phyloP scores from a whole-genome alignment of 1,140 invertebrate species.

The Sweltsa coloradensis region DNA sequence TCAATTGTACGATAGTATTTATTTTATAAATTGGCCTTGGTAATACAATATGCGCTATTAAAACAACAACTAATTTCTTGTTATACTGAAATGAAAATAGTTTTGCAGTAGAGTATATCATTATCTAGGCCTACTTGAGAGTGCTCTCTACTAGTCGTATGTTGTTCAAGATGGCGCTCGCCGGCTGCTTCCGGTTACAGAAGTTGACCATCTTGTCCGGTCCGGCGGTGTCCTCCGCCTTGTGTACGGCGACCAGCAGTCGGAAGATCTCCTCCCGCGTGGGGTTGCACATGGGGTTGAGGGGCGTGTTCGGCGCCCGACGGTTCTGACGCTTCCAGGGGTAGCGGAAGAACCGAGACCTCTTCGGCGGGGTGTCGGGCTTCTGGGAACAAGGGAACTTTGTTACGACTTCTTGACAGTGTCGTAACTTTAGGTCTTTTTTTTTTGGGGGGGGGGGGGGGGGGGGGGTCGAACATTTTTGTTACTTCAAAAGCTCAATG shows the following conservation, averaged over 20 bases:
- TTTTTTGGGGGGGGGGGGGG: too few species aligned
- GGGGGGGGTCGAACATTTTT: too few species aligned
- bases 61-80: too few species aligned
- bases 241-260: slow-evolving; percentile 41
- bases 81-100: too few species aligned
- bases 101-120: too few species aligned
- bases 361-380: slow-evolving; percentile 33
- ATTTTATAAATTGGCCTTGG: too few species aligned
- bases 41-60: too few species aligned
- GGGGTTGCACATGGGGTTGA: slow-evolving; percentile 38
- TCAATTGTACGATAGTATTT: too few species aligned
- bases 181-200: slow-evolving; percentile 43
- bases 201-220: slow-evolving; percentile 39
- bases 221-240: slow-evolving; percentile 40
- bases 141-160: slow-evolving; percentile 42
- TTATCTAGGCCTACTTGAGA: background rate
- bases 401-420: too few species aligned
- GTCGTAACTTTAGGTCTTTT: too few species aligned
- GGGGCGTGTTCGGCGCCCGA: background rate
- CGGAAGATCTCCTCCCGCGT: slow-evolving; percentile 43
- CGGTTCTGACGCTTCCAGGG: slow-evolving; percentile 43
- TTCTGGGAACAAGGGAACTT: too few species aligned
- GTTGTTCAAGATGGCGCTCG: slow-evolving; percentile 43
- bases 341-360: slow-evolving; percentile 44
- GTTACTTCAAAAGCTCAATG: too few species aligned